Conservation (phyloP, 1,140 invertebrate genomes). For the Danaus melanippus region DNA sequence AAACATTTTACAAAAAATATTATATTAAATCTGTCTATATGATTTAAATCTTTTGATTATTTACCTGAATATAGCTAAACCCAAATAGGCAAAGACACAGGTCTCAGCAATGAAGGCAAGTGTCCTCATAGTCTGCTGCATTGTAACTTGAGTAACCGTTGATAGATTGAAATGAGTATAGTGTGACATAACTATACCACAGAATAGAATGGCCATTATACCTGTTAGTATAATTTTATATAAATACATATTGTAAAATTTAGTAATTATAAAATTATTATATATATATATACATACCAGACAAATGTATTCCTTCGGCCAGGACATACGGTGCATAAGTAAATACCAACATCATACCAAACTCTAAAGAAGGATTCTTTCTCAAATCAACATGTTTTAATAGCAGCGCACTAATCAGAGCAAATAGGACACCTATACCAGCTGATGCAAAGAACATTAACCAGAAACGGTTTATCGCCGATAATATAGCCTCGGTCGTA, state of each 20-base stretch:
- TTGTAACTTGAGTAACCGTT: slow-evolving; percentile 98
- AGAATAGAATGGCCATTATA: slow-evolving; percentile 99
- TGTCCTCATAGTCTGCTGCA: slow-evolving; percentile 99
- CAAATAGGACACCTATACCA: slow-evolving; percentile 96
- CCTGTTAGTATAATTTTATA: slow-evolving; percentile 71
- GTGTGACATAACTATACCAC: slow-evolving; percentile 99
- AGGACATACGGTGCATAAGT: slow-evolving; percentile 98
- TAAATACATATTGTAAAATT: not conserved
- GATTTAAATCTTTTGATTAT: too few relatives aligned
- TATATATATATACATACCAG: slow-evolving; percentile 75
- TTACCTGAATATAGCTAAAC: slow-evolving; percentile 91
- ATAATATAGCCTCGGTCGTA: slow-evolving; percentile 87
- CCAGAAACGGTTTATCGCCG: slow-evolving; percentile 93
- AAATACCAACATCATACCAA: slow-evolving; percentile 98
- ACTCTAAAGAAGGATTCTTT: slow-evolving; percentile 98
- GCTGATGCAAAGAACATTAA: slow-evolving; percentile 99
- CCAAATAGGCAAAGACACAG: slow-evolving; percentile 99
- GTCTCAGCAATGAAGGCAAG: slow-evolving; percentile 98
- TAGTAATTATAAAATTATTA: not conserved
- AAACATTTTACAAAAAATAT: too few relatives aligned
- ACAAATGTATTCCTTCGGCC: slow-evolving; percentile 96
- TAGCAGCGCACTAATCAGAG: slow-evolving; percentile 92
- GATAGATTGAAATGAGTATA: slow-evolving; percentile 99
- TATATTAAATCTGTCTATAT: too few relatives aligned
- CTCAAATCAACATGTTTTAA: slow-evolving; percentile 97